Conservation (phyloP, 2,888 invertebrate genomes). For the Cheilosia variabilis region DNA sequence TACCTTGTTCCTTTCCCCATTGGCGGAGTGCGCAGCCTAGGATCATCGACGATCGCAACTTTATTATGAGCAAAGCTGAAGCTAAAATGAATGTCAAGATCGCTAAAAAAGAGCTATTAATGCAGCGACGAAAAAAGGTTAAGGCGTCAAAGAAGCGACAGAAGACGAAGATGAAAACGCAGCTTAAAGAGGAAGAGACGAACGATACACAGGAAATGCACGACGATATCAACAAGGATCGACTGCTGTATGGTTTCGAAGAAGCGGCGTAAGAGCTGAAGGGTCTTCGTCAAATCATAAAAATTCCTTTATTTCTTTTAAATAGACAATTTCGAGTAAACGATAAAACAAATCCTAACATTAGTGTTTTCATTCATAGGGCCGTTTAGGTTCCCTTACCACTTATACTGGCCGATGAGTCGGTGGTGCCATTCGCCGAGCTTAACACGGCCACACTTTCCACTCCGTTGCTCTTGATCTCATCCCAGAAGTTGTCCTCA, state of each 20-base stretch:
- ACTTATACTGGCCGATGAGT: conserved; percentile 9
- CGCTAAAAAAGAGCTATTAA: neutral
- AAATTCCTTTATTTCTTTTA: conserved; percentile 7
- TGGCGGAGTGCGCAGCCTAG: neutral
- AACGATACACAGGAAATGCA: conserved; percentile 33
- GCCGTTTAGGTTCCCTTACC: conserved; percentile 10
- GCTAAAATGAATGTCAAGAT: neutral
- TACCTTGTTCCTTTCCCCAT: conserved; percentile 79
- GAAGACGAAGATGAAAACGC: conserved; percentile 3
- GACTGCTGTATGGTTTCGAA: conserved; percentile 45
- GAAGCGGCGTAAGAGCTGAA: neutral
- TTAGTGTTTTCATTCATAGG: neutral
- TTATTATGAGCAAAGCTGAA: conserved; percentile 30
- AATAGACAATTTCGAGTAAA: conserved; percentile 14
- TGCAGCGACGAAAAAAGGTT: conserved; percentile 10
- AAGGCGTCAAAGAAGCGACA: conserved; percentile 26
- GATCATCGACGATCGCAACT: conserved; percentile 47
- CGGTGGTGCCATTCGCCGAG: conserved; percentile 12
- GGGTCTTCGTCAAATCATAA: conserved; percentile 1
- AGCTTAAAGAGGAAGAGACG: conserved; percentile 5
- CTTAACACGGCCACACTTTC: conserved; percentile 21
- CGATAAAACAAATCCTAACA: conserved; percentile 8
- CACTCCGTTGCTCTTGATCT: conserved; percentile 50
- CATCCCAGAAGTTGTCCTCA: conserved; percentile 69
- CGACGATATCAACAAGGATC: conserved; percentile 51